Conservation (phyloP, 1,140 invertebrate species). For the Hypsibius dujardini region DNA sequence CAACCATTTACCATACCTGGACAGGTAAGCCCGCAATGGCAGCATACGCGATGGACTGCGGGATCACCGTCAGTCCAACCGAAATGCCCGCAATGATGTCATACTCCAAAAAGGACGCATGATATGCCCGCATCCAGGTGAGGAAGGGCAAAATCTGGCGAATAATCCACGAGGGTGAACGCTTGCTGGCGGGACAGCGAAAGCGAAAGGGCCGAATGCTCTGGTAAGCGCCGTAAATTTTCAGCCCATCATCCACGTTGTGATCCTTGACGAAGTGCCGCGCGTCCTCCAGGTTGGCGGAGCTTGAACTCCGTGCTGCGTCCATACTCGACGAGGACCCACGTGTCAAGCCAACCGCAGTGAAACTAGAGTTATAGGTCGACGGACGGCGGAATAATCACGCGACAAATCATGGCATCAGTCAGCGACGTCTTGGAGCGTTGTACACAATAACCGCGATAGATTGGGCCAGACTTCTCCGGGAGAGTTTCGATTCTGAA, state of each 20-base stretch:
- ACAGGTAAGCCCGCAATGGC: slow-evolving; percentile 34
- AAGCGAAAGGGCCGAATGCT: neutral
- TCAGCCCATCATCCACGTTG: neutral
- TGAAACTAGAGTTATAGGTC: too few relatives aligned
- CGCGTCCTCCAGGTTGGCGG: too few relatives aligned
- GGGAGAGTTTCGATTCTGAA: too few relatives aligned
- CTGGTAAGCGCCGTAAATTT: slow-evolving; percentile 12
- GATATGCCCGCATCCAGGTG: slow-evolving; percentile 2
- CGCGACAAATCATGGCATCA: too few relatives aligned
- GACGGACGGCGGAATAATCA: too few relatives aligned
- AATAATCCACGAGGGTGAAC: neutral
- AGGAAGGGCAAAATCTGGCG: slow-evolving; percentile 14
- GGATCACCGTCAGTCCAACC: slow-evolving; percentile 38
- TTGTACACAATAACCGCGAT: too few relatives aligned
- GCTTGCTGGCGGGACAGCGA: neutral
- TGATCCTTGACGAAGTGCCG: too few relatives aligned
- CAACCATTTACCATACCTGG: slow-evolving; percentile 29
- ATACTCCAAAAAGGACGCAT: neutral
- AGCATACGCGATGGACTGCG: slow-evolving; percentile 38
- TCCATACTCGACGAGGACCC: too few relatives aligned
- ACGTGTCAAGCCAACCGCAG: too few relatives aligned
- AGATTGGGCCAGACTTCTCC: too few relatives aligned
- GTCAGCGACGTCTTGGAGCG: too few relatives aligned
- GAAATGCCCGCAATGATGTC: slow-evolving; percentile 36
- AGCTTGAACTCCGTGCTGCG: too few relatives aligned